Evolutionary conservation across 2,797 vertebrate genomes (phyloP), one percentile per base, ranked within the genome.

Genomic region (Spea hammondii): DNA sequence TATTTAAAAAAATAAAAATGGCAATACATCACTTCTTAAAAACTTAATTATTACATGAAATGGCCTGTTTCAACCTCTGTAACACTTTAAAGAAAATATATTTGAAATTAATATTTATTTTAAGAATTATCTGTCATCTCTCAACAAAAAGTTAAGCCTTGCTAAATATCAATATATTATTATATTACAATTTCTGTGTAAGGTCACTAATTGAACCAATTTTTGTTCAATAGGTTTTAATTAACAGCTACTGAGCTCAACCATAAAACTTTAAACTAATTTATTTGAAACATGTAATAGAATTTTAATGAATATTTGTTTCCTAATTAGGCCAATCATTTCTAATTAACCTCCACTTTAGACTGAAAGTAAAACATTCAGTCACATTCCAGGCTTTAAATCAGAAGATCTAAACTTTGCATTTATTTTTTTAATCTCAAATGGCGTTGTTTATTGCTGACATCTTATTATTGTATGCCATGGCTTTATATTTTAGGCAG

Each of bases 301-400:
- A 77, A 77, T 85, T 85, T 13, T 48, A 67, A 67, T 84, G 66
- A 57, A 76, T 82, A 84, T 86, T 89, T 87, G 60, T 71, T 86
- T 87, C 82, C 65, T 84, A 89, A 86, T 89, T 87, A 88, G 44
- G 14, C 65, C 75, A 81, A 83, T 87, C 79, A 85, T 84, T 87
- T 86, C 77, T 77, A 88, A 87, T 87, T 90, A 89, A 87, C 82
- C 77, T 85, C 57, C 75, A 77, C 69, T 85, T 83, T 80, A 79
- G 84, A 82, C 86, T 83, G 86, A 86, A 83, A 5, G 48, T 47
- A 68, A 6, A 59, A 49, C 50, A 55, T 4, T 13, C 5, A 0
- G 7, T 66, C 53, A 72, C 0, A 5, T 74, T 55, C 4, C 69
- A 83, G 65, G 81, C 69, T 80, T 82, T 70, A 84, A 57, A 51